Base-by-base conservation (phyloP, 2,888 invertebrate genomes). In the Iselma pallidipennis region DNA sequence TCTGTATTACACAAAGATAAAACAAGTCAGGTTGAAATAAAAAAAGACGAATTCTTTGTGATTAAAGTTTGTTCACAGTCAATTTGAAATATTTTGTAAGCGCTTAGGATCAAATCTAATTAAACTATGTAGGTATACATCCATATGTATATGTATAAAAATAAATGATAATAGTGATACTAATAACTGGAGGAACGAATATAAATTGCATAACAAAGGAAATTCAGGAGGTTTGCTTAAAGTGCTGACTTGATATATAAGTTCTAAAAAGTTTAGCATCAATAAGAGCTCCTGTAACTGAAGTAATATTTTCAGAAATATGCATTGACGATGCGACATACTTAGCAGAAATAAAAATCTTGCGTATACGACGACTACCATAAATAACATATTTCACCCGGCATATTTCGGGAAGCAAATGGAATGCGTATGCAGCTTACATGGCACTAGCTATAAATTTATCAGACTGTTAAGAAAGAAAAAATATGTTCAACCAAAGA, bases 301-400 rank as follows among this genome's bases (percentile, higher is more conserved):
- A 51, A 57, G 67, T 65, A 63, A 68, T 68, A 70, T 70, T 66
- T 70, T 64, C 54, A 26, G 59, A 67, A 66, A 67, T 61, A 66
- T 66, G 61, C 62, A 65, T 59, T 54, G 61, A 57, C 65, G 57
- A 63, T 54, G 66, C 66, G 70, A 71, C 74, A 75, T 70, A 74
- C 72, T 74, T 72, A 74, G 71, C 68, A 63, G 69, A 71, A 74
- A 76, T 77, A 77, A 77, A 76, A 75, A 68, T 69, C 67, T 65
- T 19, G 64, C 66, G 70, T 72, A 66, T 69, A 70, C 69, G 71
- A 68, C 68, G 63, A 68, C 68, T 67, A 59, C 69, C 75, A 74
- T 76, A 77, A 77, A 77, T 76, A 76, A 75, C 74, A 68, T 73
- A 74, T 74, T 74, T 73, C 72, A 69, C 66, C 69, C 61, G 61